Evolutionary conservation across 2,797 vertebrate genomes (phyloP).

Genomic region (Spatula clypeata): DNA sequence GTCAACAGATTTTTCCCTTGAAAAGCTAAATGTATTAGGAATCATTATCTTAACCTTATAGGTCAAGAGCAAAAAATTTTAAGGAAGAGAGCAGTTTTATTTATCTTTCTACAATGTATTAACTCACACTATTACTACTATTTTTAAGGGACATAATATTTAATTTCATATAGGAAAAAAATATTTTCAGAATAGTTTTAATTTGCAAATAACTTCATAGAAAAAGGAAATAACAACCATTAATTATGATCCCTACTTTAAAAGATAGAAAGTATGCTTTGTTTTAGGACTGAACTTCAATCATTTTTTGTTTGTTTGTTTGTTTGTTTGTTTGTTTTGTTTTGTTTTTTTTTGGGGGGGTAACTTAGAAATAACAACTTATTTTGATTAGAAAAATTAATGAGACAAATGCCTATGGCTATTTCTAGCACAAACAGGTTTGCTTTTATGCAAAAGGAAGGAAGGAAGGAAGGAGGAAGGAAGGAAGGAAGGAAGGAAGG

Average conservation of each 20-base stretch:
- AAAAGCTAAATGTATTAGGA: not conserved
- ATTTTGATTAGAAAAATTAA: conserved; percentile 69
- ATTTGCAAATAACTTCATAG: not conserved
- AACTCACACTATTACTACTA: not conserved
- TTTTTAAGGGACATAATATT: not conserved
- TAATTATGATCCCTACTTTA: not conserved
- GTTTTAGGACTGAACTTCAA: conserved; percentile 63
- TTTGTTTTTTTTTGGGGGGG: not conserved
- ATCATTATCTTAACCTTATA: not conserved
- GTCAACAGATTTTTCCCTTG: not conserved
- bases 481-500: too few relatives aligned
- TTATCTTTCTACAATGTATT: not conserved
- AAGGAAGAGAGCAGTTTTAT: not conserved
- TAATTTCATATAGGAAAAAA: not conserved
- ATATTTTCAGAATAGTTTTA: not conserved
- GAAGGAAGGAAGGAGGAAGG: not conserved
- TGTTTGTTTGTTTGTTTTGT: not conserved
- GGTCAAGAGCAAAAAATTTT: not conserved
- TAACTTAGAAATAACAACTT: conserved; percentile 65
- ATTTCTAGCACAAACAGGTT: conserved; percentile 36
- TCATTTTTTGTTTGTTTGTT: not conserved
- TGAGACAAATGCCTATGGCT: conserved; percentile 56
- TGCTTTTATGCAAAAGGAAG: not conserved
- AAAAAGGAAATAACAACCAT: not conserved
- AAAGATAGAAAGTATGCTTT: conserved; percentile 39